Base-by-base conservation (phyloP, 2,797 vertebrate species). In the Halcyon badia region DNA sequence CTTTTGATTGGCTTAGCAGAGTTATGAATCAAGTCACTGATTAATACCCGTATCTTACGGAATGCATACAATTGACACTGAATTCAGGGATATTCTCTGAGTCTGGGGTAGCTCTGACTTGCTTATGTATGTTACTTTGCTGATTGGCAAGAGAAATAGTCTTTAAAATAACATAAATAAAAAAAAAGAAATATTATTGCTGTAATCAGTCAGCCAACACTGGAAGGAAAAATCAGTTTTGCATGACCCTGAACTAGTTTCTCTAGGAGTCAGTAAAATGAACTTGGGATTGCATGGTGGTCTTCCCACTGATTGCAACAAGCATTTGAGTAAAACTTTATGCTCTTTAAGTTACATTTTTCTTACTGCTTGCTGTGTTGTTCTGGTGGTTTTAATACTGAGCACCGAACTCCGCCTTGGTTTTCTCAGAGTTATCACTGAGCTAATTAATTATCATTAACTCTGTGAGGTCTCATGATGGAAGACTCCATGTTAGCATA, bases 291-390 rank as follows among this genome's bases (percentile, higher is more conserved):
- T 86, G 80, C 25, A 41, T 31, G 21, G 31, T 60, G 18, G 14
- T 64, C 17, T 69, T 75, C 83, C 22, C 22, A 24, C 9, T 37
- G 41, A 25, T 15, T 39, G 46, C 33, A 86, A 19, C 0, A 66
- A 9, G 14, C 3, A 1, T 54, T 62, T 0, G 0, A 39, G 6
- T 4, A 60, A 12, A 66, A 54, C 18, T 73, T 88, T 37, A 48
- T 68, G 18, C 21, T 90, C 26, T n/a, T 77, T 86, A 37, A 4
- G 21, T 4, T 33, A 39, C 21, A 6, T 42, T 62, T 7, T 3
- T 58, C 8, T 44, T 91, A 18, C 42, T 44, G 13, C 20, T 66
- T 65, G 35, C 42, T 76, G 5, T 15, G 14, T 48, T 5, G 3
- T 39, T 88, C 24, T 41, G 8, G 14, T 85, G 42, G 49, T 73